A percentile compares a stretch with the other conserved stretches of the same genome.
Evolutionary conservation across 2,113 vertebrate species (phyloP).

Genomic region (Acanthochromis polyacanthus): DNA sequence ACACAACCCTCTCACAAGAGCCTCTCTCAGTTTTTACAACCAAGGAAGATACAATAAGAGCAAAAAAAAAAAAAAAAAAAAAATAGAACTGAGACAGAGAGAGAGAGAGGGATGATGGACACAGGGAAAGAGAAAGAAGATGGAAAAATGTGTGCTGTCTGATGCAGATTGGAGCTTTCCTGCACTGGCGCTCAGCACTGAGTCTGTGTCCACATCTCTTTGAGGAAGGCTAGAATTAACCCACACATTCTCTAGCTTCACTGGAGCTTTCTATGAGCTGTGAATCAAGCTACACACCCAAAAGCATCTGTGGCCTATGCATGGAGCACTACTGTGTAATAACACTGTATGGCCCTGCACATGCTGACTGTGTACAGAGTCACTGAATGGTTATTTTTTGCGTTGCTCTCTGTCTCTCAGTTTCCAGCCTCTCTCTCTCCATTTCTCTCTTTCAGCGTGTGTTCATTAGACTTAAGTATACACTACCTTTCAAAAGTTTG

Average conservation of each 20-base stretch:
- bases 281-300: slow-evolving; percentile 59
- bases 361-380: slow-evolving; percentile 43
- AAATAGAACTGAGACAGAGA: not conserved
- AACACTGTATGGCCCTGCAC: slow-evolving; percentile 41
- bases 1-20: slow-evolving; percentile 54
- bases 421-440: slow-evolving; percentile 16
- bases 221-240: slow-evolving; percentile 56
- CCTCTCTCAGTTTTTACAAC: slow-evolving; percentile 59
- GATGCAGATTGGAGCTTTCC: slow-evolving; percentile 69
- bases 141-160: slow-evolving; percentile 59
- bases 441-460: slow-evolving; percentile 21
- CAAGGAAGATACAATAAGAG: slow-evolving; percentile 21
- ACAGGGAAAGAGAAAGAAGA: slow-evolving; percentile 6
- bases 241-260: slow-evolving; percentile 57
- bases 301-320: slow-evolving; percentile 44
- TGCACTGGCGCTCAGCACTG: slow-evolving; percentile 36
- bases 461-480: slow-evolving; percentile 62
- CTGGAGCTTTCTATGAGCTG: slow-evolving; percentile 50
- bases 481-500: no score
- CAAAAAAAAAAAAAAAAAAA: no score
- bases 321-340: slow-evolving; percentile 30
- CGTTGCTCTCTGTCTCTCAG: not conserved
- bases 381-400: slow-evolving; percentile 42
- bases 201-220: slow-evolving; percentile 59
- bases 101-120: not conserved